Base-by-base conservation (phyloP, 2,113 vertebrate genomes). In the Oryzias melastigma region DNA sequence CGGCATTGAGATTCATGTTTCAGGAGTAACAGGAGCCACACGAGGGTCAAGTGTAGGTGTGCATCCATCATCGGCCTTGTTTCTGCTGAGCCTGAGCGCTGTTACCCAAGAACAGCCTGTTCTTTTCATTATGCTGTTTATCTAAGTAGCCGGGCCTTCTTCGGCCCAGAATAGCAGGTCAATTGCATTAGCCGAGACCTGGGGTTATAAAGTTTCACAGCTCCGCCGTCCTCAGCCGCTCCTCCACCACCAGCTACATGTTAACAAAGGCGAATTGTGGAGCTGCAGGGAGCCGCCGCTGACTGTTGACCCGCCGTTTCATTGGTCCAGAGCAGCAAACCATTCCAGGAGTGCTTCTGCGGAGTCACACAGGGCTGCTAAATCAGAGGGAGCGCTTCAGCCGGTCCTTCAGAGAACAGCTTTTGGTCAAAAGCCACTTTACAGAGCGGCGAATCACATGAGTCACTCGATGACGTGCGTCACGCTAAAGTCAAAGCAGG, bases 121-220 rank as follows among this genome's bases (percentile, higher is more conserved):
- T 79, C 84, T 88, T 89, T 89, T 88, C 83, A 88, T 86, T 83
- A 86, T 75, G 85, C 78, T 86, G 87, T 90, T 91, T 88, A 80
- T 89, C 81, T 79, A 85, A 87, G 84, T 81, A 75, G 65, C 74
- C 48, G 74, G 65, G 80, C 85, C 84, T 85, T 77, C 82, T 84
- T 55, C 52, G 52, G 84, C 86, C 82, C 75, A 84, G 65, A 87
- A 89, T 83, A 90, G 89, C 83, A 86, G 81, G 73, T 88, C 84
- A 84, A 84, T 84, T 87, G 83, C 79, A 87, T 89, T 86, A 88
- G 81, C 78, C 20, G 68, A 81, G 78, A 76, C 78, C 77, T 19
- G 4, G 68, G 80, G 86, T 88, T 88, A 88, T 88, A 85, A 85
- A 84, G 84, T 89, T 90, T 89, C 78, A 77, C 51, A 6, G 43